Evolutionary conservation across 2,888 invertebrate species (phyloP), one percentile per base, ranked within the genome.

Genomic region (Caenorhabditis sp.): DNA sequence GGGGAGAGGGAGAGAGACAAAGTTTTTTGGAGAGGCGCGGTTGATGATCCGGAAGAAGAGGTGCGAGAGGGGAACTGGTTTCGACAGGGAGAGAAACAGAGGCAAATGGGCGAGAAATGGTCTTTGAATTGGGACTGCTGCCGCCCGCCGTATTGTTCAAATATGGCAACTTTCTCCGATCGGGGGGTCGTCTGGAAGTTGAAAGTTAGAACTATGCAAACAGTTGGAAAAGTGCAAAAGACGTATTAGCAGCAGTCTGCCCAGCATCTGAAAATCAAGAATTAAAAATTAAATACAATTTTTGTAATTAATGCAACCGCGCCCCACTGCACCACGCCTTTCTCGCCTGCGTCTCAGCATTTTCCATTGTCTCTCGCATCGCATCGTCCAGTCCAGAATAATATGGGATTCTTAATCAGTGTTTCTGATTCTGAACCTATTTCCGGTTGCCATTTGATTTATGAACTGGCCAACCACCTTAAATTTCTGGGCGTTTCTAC

Each of bases 1-100:
- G n/a, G 20, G 3, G n/a, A 40, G 32, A 40, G 40, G 13, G n/a
- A 47, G 47, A 47, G 47, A 51, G 51, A 51, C 55, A 32, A 24
- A 5, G 24, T 55, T 55, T 55, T 55, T 28, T 35, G 20, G 51
- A 37, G 13, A 50, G 71, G 71, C 40, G 71, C 47, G 62, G 71
- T 24, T 70, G 70, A 70, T 70, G 60, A 71, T 71, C 71, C 71
- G 71, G 71, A 71, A 62, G 44, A 47, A 69, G 60, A 47, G 47
- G 56, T 2, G 20, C 28, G 24, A 58, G 47, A n/a, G 26, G 51
- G 32, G 28, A 68, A 68, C 68, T 58, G 44, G 68, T 68, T 68
- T 32, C 6, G 40, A 40, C 28, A 53, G 37, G 32, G 5, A 28
- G 28, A 55, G 26, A 35, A 26, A 40, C 28, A 53, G 37, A 28